Base-by-base conservation (phyloP, 2,888 invertebrate genomes). In the Therioaphis trifolii region DNA sequence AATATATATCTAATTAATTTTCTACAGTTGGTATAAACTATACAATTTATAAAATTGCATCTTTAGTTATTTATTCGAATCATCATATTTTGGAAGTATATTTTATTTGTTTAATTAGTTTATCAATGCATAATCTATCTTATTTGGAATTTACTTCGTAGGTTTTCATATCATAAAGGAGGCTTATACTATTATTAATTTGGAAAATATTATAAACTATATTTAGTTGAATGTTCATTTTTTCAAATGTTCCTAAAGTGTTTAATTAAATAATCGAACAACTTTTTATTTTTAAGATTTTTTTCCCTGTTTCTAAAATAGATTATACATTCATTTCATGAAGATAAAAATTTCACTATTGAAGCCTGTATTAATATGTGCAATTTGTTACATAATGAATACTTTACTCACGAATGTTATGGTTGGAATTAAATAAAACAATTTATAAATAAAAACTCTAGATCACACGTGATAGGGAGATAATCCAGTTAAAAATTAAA, bases 401-500 rank as follows among this genome's bases (percentile, higher is more conserved):
- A 72, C 61, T 80, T 61, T 46, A 82, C 43, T 63, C 49, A 52
- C 66, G 29, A 66, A 61, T 74, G 82, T 82, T 82, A 82, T 63
- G 82, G 82, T 74, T 14, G 58, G 27, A 82, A 74, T 55, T n/a
- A 79, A 74, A 82, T 82, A 74, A 71, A 80, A 80, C 71, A 82
- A 52, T 74, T 82, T 52, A 72, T 74, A 52, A 80, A 79, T 40
- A 43, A 43, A 71, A 61, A 55, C 68, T 79, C 55, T 79, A 74
- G 72, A 82, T 82, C 82, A 82, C 72, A 82, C 82, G 74, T 82
- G 82, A 82, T 82, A 74, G 63, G 72, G 71, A 72, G 80, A 82
- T 82, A 82, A 82, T 82, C 72, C 82, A 82, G 72, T 82, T 82
- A 74, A 61, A 78, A 82, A 82, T 82, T 82, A 82, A 74, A 82